Conservation (phyloP, 1,140 invertebrate genomes). For the Araneus ventricosus region DNA sequence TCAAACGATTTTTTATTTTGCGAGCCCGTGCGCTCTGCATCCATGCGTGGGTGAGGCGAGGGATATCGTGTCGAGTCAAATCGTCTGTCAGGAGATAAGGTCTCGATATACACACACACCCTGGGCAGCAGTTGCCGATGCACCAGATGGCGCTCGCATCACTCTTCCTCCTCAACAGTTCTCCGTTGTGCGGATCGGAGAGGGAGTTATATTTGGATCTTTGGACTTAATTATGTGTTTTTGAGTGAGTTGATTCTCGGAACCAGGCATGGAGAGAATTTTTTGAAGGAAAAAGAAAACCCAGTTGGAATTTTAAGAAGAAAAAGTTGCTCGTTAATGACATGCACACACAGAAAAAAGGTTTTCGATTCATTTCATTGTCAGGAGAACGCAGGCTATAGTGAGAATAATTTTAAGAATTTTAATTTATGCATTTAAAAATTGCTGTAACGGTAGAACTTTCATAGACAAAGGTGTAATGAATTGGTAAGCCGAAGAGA, state of each 20-base stretch:
- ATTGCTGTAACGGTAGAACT: too few relatives aligned
- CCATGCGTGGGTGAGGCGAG: slow-evolving; percentile 37
- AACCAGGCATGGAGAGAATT: not conserved
- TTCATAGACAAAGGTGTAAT: too few relatives aligned
- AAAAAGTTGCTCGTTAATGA: too few relatives aligned
- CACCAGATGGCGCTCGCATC: slow-evolving; percentile 53
- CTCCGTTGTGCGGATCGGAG: not conserved
- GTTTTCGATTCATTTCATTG: too few relatives aligned
- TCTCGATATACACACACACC: slow-evolving; percentile 41
- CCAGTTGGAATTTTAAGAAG: too few relatives aligned
- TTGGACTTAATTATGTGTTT: not conserved
- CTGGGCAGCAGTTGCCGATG: not conserved
- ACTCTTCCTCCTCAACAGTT: not conserved
- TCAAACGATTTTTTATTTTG: not conserved
- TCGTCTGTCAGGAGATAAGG: slow-evolving; percentile 71
- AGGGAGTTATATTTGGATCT: slow-evolving; percentile 6
- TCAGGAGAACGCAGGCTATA: too few relatives aligned
- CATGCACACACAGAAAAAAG: too few relatives aligned
- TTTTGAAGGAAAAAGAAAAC: not conserved
- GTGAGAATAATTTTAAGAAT: too few relatives aligned
- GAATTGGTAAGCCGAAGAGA: too few relatives aligned
- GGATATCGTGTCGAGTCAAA: slow-evolving; percentile 64
- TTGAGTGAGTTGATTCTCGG: not conserved
- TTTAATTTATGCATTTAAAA: too few relatives aligned
- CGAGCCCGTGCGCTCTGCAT: not conserved